phyloP scores from a whole-genome alignment of 2,888 invertebrate species.

The Luperina testacea region DNA sequence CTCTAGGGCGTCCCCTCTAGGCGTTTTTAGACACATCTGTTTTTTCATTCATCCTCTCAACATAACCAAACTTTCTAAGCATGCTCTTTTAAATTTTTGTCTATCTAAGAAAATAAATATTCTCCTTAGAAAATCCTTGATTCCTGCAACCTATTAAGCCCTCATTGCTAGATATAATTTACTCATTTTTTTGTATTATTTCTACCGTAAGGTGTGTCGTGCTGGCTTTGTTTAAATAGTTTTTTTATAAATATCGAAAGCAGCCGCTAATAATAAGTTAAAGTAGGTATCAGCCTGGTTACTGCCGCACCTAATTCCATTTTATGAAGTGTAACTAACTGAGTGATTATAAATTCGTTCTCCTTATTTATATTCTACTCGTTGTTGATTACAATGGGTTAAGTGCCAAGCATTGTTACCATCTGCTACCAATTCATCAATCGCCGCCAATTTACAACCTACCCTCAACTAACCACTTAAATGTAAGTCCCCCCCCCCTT shows the following conservation, averaged over 20 bases:
- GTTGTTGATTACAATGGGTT: slow-evolving; percentile 15
- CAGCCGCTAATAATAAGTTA: not conserved
- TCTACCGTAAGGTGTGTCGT: not conserved
- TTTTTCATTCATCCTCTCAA: too few relatives aligned
- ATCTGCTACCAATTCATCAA: slow-evolving; percentile 46
- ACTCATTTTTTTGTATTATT: not conserved
- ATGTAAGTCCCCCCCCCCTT: slow-evolving; percentile 6
- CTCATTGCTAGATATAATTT: not conserved
- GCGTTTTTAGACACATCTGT: not conserved
- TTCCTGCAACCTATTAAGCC: not conserved
- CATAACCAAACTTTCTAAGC: too few relatives aligned
- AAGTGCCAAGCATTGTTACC: slow-evolving; percentile 12
- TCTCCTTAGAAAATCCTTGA: not conserved
- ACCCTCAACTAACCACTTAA: slow-evolving; percentile 32
- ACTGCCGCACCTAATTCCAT: not conserved
- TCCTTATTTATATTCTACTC: not conserved
- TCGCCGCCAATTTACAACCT: slow-evolving; percentile 28
- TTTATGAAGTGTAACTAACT: not conserved
- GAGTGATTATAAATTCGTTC: slow-evolving; percentile 2
- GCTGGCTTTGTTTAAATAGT: not conserved
- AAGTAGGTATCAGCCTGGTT: not conserved
- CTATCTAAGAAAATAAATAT: not conserved
- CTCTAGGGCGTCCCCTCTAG: not conserved
- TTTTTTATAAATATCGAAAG: not conserved
- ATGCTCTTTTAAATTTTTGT: too few relatives aligned